Conservation (phyloP, 2,113 vertebrate genomes). For the Athene cunicularia region DNA sequence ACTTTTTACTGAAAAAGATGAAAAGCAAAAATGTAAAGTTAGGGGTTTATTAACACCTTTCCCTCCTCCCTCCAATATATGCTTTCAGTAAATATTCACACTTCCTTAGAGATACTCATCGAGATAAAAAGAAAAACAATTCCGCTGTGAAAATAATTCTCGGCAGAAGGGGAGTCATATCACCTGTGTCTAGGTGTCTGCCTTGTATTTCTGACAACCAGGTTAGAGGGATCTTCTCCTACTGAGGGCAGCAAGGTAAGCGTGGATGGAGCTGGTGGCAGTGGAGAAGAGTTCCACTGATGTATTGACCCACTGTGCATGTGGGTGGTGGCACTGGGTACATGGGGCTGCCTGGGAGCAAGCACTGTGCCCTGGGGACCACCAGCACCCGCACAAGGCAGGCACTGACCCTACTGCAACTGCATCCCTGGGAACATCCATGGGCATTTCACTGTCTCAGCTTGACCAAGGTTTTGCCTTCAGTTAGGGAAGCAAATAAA, state of each 20-base stretch:
- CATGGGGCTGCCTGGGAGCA: background rate
- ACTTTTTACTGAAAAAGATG: background rate
- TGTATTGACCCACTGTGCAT: fast-evolving
- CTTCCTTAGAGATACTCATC: background rate
- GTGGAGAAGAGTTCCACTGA: too few relatives aligned
- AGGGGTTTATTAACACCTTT: background rate
- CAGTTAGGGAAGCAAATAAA: background rate
- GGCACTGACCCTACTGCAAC: background rate
- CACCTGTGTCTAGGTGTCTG: background rate
- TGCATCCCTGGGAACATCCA: background rate
- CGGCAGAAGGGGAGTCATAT: background rate
- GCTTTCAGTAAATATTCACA: background rate
- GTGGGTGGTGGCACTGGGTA: background rate
- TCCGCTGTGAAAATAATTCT: background rate
- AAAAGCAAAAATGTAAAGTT: background rate
- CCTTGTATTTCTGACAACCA: background rate
- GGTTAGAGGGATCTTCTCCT: background rate
- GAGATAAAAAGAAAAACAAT: background rate
- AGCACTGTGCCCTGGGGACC: background rate
- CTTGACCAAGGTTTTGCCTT: background rate
- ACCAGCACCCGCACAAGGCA: background rate
- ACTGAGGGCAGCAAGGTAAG: fast-evolving
- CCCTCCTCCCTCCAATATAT: fast-evolving
- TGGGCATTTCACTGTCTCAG: background rate
- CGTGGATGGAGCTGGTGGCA: background rate